These are phyloP conservation scores for Ectropis crepuscularia DNA, from an alignment of 2,888 invertebrate genomes.

Conservation along the genomic window DNA sequence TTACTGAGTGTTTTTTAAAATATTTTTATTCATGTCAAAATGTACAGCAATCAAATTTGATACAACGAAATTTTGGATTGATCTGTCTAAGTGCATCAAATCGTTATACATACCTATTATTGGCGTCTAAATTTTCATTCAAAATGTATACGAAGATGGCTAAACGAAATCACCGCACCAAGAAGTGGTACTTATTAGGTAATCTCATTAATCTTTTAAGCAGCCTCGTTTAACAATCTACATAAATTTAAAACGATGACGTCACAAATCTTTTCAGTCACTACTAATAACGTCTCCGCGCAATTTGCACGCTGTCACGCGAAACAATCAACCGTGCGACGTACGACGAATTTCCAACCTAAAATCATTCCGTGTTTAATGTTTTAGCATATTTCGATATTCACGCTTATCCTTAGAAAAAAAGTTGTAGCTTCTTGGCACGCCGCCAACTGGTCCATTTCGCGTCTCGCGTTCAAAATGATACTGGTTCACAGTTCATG, in stretches of 20 bases:
- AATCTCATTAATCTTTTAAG: constrained; percentile 18
- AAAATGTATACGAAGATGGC: too few relatives aligned
- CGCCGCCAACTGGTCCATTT: constrained; percentile 75
- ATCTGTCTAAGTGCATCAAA: too few relatives aligned
- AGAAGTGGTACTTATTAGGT: neutral
- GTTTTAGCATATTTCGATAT: constrained; percentile 57
- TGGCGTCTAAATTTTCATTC: too few relatives aligned
- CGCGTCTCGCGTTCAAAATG: constrained; percentile 67
- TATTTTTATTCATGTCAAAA: too few relatives aligned
- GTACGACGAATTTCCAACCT: constrained; percentile 71
- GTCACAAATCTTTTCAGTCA: constrained; percentile 59
- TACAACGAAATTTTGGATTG: too few relatives aligned
- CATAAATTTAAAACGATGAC: constrained; percentile 41
- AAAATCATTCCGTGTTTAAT: constrained; percentile 63
- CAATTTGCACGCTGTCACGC: constrained; percentile 72
- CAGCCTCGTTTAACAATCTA: constrained; percentile 31
- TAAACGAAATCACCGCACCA: too few relatives aligned
- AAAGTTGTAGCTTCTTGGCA: constrained; percentile 62
- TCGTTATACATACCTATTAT: too few relatives aligned
- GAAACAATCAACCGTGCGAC: constrained; percentile 69
- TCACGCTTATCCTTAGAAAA: constrained; percentile 61
- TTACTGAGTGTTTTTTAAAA: too few relatives aligned
- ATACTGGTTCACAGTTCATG: constrained; percentile 79
- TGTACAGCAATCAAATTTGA: neutral
- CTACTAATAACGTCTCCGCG: constrained; percentile 60